phyloP scores from a whole-genome alignment of 2,888 invertebrate genomes.

The Sclerodermus sp. region DNA sequence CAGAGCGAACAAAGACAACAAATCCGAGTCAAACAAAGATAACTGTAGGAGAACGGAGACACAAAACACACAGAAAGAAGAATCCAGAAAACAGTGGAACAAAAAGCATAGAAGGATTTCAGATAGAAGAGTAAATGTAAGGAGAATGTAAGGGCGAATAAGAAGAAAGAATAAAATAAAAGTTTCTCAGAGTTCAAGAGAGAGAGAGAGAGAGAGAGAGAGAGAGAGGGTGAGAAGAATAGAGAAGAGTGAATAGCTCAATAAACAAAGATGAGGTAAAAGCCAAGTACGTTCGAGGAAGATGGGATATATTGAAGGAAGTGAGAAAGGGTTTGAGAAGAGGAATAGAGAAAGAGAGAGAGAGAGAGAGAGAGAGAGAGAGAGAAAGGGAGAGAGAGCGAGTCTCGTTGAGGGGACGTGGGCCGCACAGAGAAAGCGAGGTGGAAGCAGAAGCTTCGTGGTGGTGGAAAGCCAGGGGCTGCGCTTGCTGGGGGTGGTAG shows the following conservation, averaged over 20 bases:
- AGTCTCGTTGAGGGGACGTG: constrained; percentile 11
- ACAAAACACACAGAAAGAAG: constrained; percentile 4
- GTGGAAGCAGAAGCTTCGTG: constrained; percentile 11
- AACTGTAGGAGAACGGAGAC: constrained; percentile 18
- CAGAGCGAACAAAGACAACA: neutral
- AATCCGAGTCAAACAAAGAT: neutral
- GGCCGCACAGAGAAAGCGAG: neutral
- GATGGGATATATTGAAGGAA: too few relatives aligned
- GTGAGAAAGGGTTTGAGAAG: constrained; percentile 8
- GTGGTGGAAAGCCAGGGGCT: constrained; percentile 10
- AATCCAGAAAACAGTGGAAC: neutral
- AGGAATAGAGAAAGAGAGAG: constrained; percentile 27
- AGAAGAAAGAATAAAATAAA: neutral
- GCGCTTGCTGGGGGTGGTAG: constrained; percentile 14
- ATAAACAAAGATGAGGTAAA: constrained; percentile 1
- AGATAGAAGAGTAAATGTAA: neutral
- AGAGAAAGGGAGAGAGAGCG: constrained; percentile 1
- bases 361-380: constrained; percentile 26
- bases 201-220: constrained; percentile 4
- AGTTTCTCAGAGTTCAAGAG: neutral
- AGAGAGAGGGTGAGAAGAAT: neutral
- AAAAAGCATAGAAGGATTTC: neutral
- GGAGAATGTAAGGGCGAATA: neutral
- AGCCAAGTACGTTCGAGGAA: constrained; percentile 1
- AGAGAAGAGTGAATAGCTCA: too few relatives aligned